Conservation (phyloP, 37 sponge, comb jelly and placozoan species). For the Tethya wilhelma region DNA sequence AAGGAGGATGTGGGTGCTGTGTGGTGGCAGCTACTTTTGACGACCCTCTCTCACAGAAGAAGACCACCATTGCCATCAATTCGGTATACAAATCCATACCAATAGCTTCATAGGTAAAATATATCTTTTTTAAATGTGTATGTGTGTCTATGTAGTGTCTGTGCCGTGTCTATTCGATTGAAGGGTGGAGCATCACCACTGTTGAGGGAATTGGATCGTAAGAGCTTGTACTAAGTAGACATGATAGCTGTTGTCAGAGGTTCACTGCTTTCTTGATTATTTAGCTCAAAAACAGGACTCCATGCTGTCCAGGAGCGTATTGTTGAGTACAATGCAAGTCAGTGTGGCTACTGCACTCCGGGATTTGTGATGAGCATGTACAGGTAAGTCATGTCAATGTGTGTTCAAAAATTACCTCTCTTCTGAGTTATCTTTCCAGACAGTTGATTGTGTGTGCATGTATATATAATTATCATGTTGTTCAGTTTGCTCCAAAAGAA, state of each 20-base stretch:
- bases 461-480: too few species aligned
- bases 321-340: slow-evolving; percentile 45
- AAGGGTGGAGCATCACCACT: slow-evolving; percentile 81
- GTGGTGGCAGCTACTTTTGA: slow-evolving; percentile 43
- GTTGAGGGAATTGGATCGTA: slow-evolving; percentile 83
- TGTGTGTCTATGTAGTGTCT: slow-evolving; percentile 46
- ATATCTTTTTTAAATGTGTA: neutral
- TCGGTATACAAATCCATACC: slow-evolving; percentile 72
- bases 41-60: slow-evolving; percentile 35
- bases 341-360: slow-evolving; percentile 65
- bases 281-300: slow-evolving; percentile 9
- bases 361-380: slow-evolving; percentile 65
- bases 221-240: too few species aligned
- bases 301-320: slow-evolving; percentile 45
- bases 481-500: too few species aligned
- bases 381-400: too few species aligned
- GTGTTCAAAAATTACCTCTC: too few species aligned
- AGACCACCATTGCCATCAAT: slow-evolving; percentile 62
- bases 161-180: slow-evolving; percentile 73
- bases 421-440: too few species aligned
- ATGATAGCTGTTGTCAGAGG: too few species aligned
- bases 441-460: too few species aligned
- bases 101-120: neutral
- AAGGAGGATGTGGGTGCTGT: slow-evolving; percentile 87
- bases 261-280: too few species aligned